Evolutionary conservation across 2,797 vertebrate species (phyloP), one percentile per base, ranked within the genome.

Genomic region (Momotus momota): DNA sequence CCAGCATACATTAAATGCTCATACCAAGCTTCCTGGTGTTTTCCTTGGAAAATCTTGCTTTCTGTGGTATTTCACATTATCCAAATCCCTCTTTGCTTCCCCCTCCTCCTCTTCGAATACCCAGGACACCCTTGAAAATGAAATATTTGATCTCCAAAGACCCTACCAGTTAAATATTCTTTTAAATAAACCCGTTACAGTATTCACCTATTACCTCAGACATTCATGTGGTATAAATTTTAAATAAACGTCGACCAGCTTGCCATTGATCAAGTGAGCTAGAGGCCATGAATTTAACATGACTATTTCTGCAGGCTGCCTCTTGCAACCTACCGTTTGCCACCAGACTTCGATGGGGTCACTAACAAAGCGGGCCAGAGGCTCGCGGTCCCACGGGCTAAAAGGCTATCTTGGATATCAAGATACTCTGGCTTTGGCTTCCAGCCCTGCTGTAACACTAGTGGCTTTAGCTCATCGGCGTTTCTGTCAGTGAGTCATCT

Each of bases 41-140:
- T 98, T 98, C 98, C 97, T 98, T 98, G 98, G 98, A 98, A 98
- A 94, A 97, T 97, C 93, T 95, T 96, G 77, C 97, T 97, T 98
- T 98, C 94, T 97, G 97, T 96, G 98, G 98, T 98, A 98, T 98
- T 98, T 98, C 38, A 27, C 93, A 90, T 97, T 97, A 96, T 97
- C 97, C 97, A 97, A 97, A 97, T 97, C 97, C 97, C 94, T 96
- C 94, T 97, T 97, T 97, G 96, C 92, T 95, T 90, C 86, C 75
- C 88, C 89, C 92, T 87, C 92, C 86, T 94, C 72, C 94, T 95
- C 92, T 90, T 91, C 16, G 29, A 97, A 96, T 92, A 95, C 31
- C 75, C 89, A 94, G 84, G 88, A 97, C 95, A 93, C 85, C 88
- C 82, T 96, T 96, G 96, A 93, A 93, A 95, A 88, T 92, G 88